Conservation (phyloP, 2,113 vertebrate species). For the Stictonetta naevosa region DNA sequence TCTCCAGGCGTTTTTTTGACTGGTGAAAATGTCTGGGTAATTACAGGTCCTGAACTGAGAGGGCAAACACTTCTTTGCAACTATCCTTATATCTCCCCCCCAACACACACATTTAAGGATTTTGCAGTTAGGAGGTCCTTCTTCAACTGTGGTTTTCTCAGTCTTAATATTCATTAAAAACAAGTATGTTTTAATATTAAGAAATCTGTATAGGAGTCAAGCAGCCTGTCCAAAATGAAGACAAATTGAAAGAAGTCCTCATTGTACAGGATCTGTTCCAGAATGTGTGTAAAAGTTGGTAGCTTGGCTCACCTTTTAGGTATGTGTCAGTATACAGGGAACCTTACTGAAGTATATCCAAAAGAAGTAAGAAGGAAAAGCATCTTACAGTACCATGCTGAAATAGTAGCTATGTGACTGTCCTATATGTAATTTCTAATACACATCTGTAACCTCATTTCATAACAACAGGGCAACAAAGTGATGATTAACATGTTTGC, state of each 20-base stretch:
- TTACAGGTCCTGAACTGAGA: not conserved
- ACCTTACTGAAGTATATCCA: not conserved
- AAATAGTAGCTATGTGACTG: not conserved
- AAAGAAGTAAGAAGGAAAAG: not conserved
- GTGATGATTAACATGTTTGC: slow-evolving; percentile 30
- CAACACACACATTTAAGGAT: not conserved
- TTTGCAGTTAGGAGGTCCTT: not conserved
- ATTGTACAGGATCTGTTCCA: not conserved
- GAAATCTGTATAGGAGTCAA: not conserved
- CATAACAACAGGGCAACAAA: not conserved
- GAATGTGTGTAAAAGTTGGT: not conserved
- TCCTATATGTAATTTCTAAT: not conserved
- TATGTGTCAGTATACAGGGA: not conserved
- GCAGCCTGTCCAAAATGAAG: not conserved
- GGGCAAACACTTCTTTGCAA: not conserved
- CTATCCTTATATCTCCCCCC: not conserved
- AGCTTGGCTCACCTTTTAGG: not conserved
- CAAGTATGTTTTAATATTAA: not conserved
- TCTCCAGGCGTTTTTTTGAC: not conserved
- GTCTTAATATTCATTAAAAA: not conserved
- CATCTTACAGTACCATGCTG: not conserved
- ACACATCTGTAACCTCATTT: not conserved
- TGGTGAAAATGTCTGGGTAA: not conserved
- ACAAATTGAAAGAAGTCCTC: not conserved
- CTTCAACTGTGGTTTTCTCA: not conserved